Conservation (phyloP, 2,888 invertebrate genomes). For the Stenodera caucasica region DNA sequence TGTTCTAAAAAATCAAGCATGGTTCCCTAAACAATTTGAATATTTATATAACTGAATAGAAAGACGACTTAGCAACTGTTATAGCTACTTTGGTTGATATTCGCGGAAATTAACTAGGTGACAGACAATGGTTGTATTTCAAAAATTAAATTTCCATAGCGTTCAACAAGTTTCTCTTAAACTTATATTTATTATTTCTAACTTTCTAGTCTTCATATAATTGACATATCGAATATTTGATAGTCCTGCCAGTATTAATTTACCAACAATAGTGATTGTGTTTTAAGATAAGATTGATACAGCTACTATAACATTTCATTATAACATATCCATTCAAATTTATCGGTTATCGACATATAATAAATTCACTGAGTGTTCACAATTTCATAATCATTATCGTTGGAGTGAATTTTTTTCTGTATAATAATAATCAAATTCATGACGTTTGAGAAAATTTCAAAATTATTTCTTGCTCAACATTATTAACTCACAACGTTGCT, state of each 20-base stretch:
- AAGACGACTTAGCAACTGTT: not conserved
- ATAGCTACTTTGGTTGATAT: not conserved
- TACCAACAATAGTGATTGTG: conserved; percentile 21
- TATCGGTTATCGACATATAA: conserved; percentile 23
- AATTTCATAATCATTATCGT: not conserved
- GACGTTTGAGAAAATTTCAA: not conserved
- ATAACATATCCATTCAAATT: conserved; percentile 20
- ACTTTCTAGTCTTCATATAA: not conserved
- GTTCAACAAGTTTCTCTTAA: conserved; percentile 5
- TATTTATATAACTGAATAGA: not conserved
- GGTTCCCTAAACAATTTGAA: not conserved
- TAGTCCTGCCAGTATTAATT: conserved; percentile 17
- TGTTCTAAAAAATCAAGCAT: not conserved
- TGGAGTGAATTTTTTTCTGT: not conserved
- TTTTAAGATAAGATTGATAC: conserved; percentile 24
- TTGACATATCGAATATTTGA: not conserved
- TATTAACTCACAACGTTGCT: conserved; percentile 17
- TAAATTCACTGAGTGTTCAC: conserved; percentile 12
- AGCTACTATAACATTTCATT: conserved; percentile 20
- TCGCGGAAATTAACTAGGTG: conserved; percentile 5
- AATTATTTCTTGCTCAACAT: conserved; percentile 11
- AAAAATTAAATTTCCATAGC: conserved; percentile 3
- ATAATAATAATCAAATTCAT: not conserved
- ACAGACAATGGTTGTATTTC: conserved; percentile 4
- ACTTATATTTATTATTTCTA: conserved; percentile 2